Conservation (phyloP, 2,797 vertebrate genomes). For the Cynopterus sphinx region DNA sequence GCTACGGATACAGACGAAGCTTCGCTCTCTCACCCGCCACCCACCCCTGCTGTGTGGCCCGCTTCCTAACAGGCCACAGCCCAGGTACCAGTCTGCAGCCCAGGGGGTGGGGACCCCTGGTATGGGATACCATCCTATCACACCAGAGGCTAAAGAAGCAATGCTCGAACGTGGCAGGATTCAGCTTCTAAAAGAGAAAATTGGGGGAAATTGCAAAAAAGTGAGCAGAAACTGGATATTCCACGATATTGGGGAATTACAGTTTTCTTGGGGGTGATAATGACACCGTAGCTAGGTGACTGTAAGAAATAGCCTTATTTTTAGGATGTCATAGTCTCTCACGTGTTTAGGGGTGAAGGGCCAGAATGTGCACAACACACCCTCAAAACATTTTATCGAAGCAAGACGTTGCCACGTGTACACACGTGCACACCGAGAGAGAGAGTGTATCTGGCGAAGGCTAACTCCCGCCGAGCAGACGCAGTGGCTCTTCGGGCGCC, state of each 20-base stretch:
- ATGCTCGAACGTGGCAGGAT: neutral
- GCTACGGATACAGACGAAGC: no score
- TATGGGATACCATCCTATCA: neutral
- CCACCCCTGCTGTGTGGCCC: no score
- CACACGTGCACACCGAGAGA: neutral
- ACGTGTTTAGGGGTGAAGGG: neutral
- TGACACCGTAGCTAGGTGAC: neutral
- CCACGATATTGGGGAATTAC: neutral
- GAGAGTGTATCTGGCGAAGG: neutral
- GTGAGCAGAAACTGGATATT: no score
- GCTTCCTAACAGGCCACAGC: no score
- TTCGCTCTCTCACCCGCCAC: no score
- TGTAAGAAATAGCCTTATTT: neutral
- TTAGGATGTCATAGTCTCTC: neutral
- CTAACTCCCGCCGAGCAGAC: no score
- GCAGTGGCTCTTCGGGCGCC: rapidly evolving
- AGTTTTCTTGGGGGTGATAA: neutral
- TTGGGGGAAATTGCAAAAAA: no score
- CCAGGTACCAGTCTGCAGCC: no score
- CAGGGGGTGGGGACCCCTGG: no score
- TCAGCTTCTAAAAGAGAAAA: neutral
- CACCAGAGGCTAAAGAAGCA: neutral
- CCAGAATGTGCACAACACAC: neutral
- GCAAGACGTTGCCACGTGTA: neutral
- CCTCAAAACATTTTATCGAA: neutral